A percentile compares a stretch with the other conserved stretches of the same genome.
phyloP scores from a whole-genome alignment of 2,113 vertebrate species.

The Equus quagga region DNA sequence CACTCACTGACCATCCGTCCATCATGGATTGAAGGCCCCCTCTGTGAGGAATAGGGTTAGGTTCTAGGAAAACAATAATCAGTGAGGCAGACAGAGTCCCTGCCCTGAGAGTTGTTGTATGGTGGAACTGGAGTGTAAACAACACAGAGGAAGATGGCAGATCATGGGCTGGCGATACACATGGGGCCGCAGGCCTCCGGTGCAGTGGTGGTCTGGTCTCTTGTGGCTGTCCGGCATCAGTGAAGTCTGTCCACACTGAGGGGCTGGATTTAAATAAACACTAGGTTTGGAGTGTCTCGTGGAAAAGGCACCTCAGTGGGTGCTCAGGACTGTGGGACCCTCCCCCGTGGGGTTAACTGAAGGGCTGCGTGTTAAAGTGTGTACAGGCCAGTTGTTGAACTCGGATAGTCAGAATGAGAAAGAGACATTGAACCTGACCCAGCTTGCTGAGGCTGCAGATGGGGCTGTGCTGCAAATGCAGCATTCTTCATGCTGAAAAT shows the following conservation, averaged over 20 bases:
- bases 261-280: background rate
- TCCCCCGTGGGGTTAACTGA: background rate
- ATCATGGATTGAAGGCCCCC: background rate
- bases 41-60: background rate
- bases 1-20: rapidly evolving
- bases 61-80: background rate
- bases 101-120: too few relatives aligned
- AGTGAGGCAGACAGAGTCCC: background rate
- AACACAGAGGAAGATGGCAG: background rate
- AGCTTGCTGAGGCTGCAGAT: background rate
- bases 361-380: background rate
- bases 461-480: background rate
- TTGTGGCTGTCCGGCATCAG: rapidly evolving
- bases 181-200: too few relatives aligned
- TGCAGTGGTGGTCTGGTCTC: background rate
- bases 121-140: too few relatives aligned
- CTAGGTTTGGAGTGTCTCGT: background rate
- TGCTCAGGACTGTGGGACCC: background rate
- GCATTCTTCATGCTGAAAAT: background rate
- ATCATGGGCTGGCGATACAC: rapidly evolving
- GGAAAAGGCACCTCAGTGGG: background rate
- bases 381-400: background rate
- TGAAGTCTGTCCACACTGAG: rapidly evolving
- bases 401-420: background rate
- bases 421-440: background rate